Percentiles rank a stretch among this genome's conserved stretches.
phyloP scores from a whole-genome alignment of 2,797 vertebrate species.

The Hemitrygon akajei region DNA sequence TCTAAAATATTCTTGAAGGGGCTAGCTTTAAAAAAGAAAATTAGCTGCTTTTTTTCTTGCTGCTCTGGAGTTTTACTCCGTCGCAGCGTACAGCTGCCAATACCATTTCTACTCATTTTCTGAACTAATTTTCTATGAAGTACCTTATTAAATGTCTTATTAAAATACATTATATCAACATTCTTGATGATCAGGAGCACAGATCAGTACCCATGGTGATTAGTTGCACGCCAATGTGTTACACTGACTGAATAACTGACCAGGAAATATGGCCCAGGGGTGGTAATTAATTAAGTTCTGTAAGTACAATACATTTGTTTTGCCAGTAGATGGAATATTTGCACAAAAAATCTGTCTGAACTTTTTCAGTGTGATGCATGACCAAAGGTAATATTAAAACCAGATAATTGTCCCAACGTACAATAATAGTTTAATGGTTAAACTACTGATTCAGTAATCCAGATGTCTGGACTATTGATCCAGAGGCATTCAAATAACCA shows the following conservation, averaged over 20 bases:
- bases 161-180: background rate
- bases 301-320: constrained; percentile 11
- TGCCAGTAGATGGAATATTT: constrained; percentile 26
- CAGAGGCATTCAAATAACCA: too few species aligned
- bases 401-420: background rate
- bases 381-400: background rate
- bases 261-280: background rate
- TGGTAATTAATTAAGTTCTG: background rate
- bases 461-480: too few species aligned
- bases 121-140: constrained; percentile 8
- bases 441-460: too few species aligned
- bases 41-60: background rate
- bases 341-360: background rate
- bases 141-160: constrained; percentile 19
- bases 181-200: background rate
- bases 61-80: background rate
- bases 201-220: background rate
- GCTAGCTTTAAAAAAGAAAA: background rate
- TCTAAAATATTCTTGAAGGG: background rate
- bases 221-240: background rate
- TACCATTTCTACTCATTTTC: background rate
- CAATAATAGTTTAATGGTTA: too few species aligned
- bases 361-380: background rate
- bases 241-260: background rate
- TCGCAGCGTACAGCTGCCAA: background rate